Evolutionary conservation across 2,113 vertebrate genomes (phyloP).

Genomic region (Corynorhinus townsendii): DNA sequence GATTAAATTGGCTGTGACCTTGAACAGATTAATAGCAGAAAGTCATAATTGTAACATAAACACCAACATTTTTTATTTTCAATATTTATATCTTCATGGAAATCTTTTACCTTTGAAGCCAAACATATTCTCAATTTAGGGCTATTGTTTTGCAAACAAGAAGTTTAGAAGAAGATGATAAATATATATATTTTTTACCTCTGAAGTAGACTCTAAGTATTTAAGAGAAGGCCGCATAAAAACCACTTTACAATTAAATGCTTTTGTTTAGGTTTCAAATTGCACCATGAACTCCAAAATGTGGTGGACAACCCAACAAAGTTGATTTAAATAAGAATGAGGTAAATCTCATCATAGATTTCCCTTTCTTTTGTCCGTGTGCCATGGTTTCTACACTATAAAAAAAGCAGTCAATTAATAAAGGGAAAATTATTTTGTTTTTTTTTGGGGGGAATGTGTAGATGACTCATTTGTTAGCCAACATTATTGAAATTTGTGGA

Average conservation of each 20-base stretch:
- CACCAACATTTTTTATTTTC: background rate
- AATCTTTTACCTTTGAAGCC: background rate
- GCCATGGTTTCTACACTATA: background rate
- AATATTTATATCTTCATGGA: background rate
- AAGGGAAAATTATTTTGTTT: background rate
- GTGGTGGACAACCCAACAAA: background rate
- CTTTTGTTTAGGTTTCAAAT: background rate
- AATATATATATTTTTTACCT: background rate
- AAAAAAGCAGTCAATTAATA: background rate
- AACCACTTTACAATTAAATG: conserved; percentile 25
- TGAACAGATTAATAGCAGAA: background rate
- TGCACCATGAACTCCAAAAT: background rate
- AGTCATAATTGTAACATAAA: background rate
- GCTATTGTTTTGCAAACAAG: background rate
- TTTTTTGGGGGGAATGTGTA: background rate
- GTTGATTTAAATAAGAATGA: background rate
- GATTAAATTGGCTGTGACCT: background rate
- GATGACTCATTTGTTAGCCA: background rate
- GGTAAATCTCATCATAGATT: background rate
- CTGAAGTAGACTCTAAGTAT: background rate
- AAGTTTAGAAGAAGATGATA: background rate
- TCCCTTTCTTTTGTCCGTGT: background rate
- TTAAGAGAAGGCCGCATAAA: conserved; percentile 15
- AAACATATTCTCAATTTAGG: background rate
- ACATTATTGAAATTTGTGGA: background rate